These are phyloP conservation scores for Calidris pugnax DNA, from an alignment of 2,113 vertebrate species.

Conservation along the genomic window DNA sequence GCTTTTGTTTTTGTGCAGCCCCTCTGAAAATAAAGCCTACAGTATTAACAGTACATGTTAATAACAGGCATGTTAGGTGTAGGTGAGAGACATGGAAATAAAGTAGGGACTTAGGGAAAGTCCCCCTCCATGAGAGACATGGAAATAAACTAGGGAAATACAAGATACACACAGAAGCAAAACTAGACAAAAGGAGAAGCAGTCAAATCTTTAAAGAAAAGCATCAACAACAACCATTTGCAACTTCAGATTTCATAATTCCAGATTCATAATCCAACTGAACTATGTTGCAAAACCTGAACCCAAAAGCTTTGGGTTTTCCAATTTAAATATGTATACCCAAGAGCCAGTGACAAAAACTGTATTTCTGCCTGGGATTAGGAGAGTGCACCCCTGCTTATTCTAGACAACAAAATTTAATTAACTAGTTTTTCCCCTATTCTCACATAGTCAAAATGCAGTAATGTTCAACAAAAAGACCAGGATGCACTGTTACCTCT, in stretches of 20 bases:
- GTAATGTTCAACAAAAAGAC: neutral
- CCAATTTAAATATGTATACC: neutral
- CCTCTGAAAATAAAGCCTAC: conserved; percentile 1
- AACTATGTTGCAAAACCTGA: neutral
- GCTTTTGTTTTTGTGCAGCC: neutral
- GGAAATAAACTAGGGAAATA: neutral
- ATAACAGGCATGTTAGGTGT: neutral
- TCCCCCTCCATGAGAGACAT: neutral
- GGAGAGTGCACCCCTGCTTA: neutral
- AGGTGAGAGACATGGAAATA: neutral
- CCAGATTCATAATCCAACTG: neutral
- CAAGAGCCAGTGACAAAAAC: neutral
- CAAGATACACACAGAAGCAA: neutral
- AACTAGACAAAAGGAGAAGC: neutral
- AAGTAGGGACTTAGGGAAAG: neutral
- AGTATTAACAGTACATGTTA: neutral
- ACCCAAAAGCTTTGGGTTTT: neutral
- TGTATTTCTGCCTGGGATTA: neutral
- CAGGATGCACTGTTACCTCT: neutral
- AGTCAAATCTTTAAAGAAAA: neutral
- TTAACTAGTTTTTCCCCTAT: neutral
- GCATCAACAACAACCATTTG: neutral
- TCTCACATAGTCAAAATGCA: neutral
- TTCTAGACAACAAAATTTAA: neutral
- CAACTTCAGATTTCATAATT: neutral